These are phyloP conservation scores for Melanotaenia pygmaea DNA, from an alignment of 2,797 vertebrate genomes.

Conservation along the genomic window DNA sequence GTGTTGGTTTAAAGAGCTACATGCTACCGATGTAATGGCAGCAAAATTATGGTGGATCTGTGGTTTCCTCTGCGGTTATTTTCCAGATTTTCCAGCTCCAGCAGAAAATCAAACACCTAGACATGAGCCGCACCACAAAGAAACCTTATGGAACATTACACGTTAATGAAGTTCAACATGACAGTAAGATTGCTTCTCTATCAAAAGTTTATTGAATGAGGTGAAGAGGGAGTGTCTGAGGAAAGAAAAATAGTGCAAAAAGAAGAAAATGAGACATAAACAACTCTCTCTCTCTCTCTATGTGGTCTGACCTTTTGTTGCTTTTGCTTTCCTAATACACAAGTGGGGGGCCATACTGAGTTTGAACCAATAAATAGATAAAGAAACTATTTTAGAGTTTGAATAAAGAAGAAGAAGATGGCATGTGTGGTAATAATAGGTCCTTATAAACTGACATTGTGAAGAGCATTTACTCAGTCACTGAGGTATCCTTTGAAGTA, in stretches of 20 bases:
- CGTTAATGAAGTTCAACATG: slow-evolving; percentile 14
- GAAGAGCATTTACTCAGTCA: not conserved
- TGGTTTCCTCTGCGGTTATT: slow-evolving; percentile 42
- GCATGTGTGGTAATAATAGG: not conserved
- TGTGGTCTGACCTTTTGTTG: slow-evolving; percentile 37
- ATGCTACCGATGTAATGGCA: slow-evolving; percentile 29
- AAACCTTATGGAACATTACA: slow-evolving; percentile 29
- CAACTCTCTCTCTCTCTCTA: slow-evolving; percentile 20
- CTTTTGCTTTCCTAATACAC: slow-evolving; percentile 54
- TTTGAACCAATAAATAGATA: slow-evolving; percentile 42
- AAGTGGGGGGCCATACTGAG: slow-evolving; percentile 25
- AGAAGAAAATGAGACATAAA: slow-evolving; percentile 45
- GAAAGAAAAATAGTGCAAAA: slow-evolving; percentile 30
- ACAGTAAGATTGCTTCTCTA: slow-evolving; percentile 15
- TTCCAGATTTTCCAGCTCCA: slow-evolving; percentile 20
- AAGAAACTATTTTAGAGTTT: slow-evolving; percentile 56
- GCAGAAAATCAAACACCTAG: slow-evolving; percentile 47
- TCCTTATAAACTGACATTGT: not conserved
- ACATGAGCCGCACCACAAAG: slow-evolving; percentile 7
- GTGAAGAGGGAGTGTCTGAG: slow-evolving; percentile 35
- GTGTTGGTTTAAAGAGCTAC: slow-evolving; percentile 24
- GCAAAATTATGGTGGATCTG: slow-evolving; percentile 16
- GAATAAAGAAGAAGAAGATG: not conserved
- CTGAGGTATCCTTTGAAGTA: too few species aligned
- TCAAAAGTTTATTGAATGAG: slow-evolving; percentile 25